phyloP scores from a whole-genome alignment of 2,113 vertebrate genomes.

The Phylloscopus trochilus region DNA sequence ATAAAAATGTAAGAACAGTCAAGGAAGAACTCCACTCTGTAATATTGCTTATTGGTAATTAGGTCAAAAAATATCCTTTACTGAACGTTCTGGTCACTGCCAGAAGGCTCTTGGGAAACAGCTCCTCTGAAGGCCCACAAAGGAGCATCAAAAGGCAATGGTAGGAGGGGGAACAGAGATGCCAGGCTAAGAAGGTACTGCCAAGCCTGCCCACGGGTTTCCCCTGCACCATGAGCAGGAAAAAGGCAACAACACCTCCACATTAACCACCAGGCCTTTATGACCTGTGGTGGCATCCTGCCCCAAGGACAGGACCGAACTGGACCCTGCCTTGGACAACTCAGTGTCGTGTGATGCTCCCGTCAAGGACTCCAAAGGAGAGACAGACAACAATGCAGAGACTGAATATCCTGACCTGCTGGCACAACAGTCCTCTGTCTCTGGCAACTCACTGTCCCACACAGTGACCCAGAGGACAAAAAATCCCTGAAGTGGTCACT shows the following conservation, averaged over 20 bases:
- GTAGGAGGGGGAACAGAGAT: neutral
- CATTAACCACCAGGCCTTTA: neutral
- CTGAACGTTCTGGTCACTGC: accelerated
- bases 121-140: accelerated
- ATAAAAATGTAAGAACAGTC: neutral
- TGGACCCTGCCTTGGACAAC: too few species aligned
- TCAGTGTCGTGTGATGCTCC: too few species aligned
- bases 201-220: neutral
- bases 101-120: neutral
- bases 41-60: neutral
- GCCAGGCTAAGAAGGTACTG: neutral
- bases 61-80: neutral
- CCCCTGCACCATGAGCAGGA: neutral
- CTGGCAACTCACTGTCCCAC: too few species aligned
- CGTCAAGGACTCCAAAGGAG: too few species aligned
- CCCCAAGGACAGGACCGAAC: too few species aligned
- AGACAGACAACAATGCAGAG: too few species aligned
- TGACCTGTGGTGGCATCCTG: accelerated
- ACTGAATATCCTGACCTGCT: too few species aligned
- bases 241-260: neutral
- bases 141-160: neutral
- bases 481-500: neutral
- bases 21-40: neutral
- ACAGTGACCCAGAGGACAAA: accelerated
- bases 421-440: too few species aligned